A percentile compares a stretch with the other conserved stretches of the same genome.
phyloP scores from a whole-genome alignment of 2,113 vertebrate species.

The Chlamydotis undulata region DNA sequence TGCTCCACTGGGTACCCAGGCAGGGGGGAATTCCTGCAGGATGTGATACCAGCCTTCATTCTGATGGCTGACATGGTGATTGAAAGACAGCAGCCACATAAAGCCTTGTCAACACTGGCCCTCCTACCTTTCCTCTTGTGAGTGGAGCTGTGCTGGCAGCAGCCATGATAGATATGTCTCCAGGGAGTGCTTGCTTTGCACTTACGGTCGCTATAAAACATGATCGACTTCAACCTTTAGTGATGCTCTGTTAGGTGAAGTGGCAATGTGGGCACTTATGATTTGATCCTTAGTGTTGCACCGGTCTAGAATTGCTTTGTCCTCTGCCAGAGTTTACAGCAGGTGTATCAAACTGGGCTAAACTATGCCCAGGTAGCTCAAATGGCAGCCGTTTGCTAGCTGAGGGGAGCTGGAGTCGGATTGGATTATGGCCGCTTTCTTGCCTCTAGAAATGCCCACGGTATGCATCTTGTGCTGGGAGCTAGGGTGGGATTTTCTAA shows the following conservation, averaged over 20 bases:
- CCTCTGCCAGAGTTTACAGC: neutral
- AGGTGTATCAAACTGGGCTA: neutral
- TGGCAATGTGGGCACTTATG: neutral
- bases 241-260: neutral
- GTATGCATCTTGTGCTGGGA: neutral
- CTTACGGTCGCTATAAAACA: neutral
- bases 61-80: fast-evolving
- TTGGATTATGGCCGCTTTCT: neutral
- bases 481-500: neutral
- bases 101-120: neutral
- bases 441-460: neutral
- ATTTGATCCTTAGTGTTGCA: neutral
- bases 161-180: neutral
- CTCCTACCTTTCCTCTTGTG: neutral
- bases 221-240: neutral
- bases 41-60: neutral
- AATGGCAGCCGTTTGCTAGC: neutral
- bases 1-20: neutral
- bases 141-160: neutral
- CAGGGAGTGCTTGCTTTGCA: neutral
- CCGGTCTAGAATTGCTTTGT: neutral
- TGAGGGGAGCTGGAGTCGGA: neutral
- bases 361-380: neutral
- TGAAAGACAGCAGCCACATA: neutral
- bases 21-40: neutral